A percentile compares a stretch with the other conserved stretches of the same genome.
Evolutionary conservation across 2,888 invertebrate genomes (phyloP).

Genomic region (Volucella bombylans): DNA sequence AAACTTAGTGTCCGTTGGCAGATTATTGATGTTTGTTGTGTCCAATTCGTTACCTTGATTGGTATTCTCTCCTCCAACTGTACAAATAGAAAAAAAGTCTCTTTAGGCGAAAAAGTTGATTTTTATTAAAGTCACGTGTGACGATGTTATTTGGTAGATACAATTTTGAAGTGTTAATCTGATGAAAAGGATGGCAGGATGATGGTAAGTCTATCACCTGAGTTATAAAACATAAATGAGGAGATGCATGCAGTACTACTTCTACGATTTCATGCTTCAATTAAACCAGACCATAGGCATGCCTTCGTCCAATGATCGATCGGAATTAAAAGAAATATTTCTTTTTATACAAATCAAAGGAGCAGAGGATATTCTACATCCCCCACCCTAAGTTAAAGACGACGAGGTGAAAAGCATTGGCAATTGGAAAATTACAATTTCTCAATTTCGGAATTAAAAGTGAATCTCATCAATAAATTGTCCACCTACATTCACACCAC

Average conservation of each 20-base stretch:
- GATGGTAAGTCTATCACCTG: slow-evolving; percentile 34
- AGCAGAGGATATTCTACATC: slow-evolving; percentile 15
- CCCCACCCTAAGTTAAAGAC: background rate
- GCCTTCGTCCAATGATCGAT: slow-evolving; percentile 36
- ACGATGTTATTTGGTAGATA: slow-evolving; percentile 29
- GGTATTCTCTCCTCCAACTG: slow-evolving; percentile 76
- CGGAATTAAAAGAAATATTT: slow-evolving; percentile 6
- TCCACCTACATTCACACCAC: background rate
- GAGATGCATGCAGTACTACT: slow-evolving; percentile 72
- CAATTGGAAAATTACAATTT: slow-evolving; percentile 68
- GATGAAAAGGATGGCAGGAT: slow-evolving; percentile 7
- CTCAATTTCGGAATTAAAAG: slow-evolving; percentile 47
- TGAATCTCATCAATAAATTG: slow-evolving; percentile 38
- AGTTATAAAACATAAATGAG: slow-evolving; percentile 50
- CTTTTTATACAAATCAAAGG: slow-evolving; percentile 53
- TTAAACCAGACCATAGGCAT: slow-evolving; percentile 5
- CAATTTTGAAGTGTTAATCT: slow-evolving; percentile 16
- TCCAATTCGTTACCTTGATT: slow-evolving; percentile 80
- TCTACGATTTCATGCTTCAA: slow-evolving; percentile 55
- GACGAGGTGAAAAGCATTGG: background rate
- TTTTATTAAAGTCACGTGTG: background rate
- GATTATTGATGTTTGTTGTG: slow-evolving; percentile 80
- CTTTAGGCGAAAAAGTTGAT: slow-evolving; percentile 10
- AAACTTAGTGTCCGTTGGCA: slow-evolving; percentile 80
- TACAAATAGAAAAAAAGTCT: slow-evolving; percentile 6